Evolutionary conservation across 2,888 invertebrate genomes (phyloP).

Genomic region (Drosophila prolongata): DNA sequence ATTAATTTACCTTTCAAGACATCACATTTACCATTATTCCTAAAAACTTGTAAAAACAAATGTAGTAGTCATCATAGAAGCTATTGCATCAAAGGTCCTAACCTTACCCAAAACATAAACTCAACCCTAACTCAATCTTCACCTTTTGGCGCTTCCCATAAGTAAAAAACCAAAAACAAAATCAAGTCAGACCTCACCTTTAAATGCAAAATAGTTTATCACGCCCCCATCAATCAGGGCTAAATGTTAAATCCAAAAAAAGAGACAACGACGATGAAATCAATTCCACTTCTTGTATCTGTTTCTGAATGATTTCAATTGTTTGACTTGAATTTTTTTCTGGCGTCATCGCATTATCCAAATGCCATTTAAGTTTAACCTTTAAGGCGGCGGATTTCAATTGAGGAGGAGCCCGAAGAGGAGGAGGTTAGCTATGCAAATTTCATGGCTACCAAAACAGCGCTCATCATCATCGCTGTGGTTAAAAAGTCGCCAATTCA

Average conservation of each 20-base stretch:
- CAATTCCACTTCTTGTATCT: slow-evolving; percentile 41
- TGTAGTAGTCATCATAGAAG: slow-evolving; percentile 1
- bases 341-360: slow-evolving; percentile 72
- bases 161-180: slow-evolving; percentile 4
- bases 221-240: slow-evolving; percentile 53
- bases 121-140: slow-evolving; percentile 12
- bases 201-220: slow-evolving; percentile 50
- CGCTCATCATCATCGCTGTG: slow-evolving; percentile 46
- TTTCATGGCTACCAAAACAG: slow-evolving; percentile 70
- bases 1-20: no score
- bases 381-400: slow-evolving; percentile 55
- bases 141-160: slow-evolving; percentile 40
- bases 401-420: slow-evolving; percentile 35
- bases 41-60: no score
- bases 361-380: slow-evolving; percentile 78
- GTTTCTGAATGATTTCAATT: slow-evolving; percentile 60
- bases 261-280: slow-evolving; percentile 34
- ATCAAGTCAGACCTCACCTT: slow-evolving; percentile 44
- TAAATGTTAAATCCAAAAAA: slow-evolving; percentile 41
- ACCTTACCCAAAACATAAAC: background rate
- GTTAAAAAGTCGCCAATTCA: slow-evolving; percentile 60
- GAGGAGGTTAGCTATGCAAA: slow-evolving; percentile 62
- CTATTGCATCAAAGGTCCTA: background rate
- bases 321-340: slow-evolving; percentile 59
- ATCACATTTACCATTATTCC: no score